A percentile compares a stretch with the other conserved stretches of the same genome.
Evolutionary conservation across 2,797 vertebrate species (phyloP).

Genomic region (Scleropages formosus): DNA sequence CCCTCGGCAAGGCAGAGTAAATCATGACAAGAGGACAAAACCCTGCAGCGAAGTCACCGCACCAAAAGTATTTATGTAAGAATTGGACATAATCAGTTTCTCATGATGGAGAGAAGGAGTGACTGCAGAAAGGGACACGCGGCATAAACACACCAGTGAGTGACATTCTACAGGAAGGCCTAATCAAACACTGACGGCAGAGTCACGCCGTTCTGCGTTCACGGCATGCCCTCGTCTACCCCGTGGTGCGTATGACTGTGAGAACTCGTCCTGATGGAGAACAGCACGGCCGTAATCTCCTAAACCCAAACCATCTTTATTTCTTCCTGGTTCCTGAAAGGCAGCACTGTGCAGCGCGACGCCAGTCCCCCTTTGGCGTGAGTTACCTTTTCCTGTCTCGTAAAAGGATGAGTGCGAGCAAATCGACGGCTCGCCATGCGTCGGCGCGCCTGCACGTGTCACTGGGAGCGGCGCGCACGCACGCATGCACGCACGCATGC

Average conservation of each 20-base stretch:
- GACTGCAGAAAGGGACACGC: conserved; percentile 21
- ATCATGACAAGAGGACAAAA: conserved; percentile 20
- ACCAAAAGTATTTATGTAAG: conserved; percentile 28
- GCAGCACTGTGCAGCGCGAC: background rate
- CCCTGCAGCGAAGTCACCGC: conserved; percentile 24
- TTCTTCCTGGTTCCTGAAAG: conserved; percentile 20
- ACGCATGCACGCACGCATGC: too few relatives aligned
- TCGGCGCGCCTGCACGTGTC: conserved; percentile 62
- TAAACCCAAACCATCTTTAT: conserved; percentile 23
- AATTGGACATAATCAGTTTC: conserved; percentile 21
- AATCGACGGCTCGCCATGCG: conserved; percentile 57
- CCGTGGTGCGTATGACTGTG: background rate
- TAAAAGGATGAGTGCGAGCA: conserved; percentile 46
- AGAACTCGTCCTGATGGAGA: background rate
- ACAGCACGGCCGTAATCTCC: background rate
- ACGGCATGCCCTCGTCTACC: background rate
- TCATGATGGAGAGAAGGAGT: conserved; percentile 17
- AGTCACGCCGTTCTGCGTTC: conserved; percentile 7
- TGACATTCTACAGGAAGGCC: conserved; percentile 26
- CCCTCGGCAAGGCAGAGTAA: conserved; percentile 26
- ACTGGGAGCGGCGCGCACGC: conserved; percentile 68
- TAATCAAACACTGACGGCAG: conserved; percentile 14
- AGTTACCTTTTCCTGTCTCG: conserved; percentile 46
- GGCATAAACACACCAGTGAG: conserved; percentile 28
- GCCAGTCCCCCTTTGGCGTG: conserved; percentile 32